Evolutionary conservation across 2,113 vertebrate genomes (phyloP).

Genomic region (Nothocercus julius): DNA sequence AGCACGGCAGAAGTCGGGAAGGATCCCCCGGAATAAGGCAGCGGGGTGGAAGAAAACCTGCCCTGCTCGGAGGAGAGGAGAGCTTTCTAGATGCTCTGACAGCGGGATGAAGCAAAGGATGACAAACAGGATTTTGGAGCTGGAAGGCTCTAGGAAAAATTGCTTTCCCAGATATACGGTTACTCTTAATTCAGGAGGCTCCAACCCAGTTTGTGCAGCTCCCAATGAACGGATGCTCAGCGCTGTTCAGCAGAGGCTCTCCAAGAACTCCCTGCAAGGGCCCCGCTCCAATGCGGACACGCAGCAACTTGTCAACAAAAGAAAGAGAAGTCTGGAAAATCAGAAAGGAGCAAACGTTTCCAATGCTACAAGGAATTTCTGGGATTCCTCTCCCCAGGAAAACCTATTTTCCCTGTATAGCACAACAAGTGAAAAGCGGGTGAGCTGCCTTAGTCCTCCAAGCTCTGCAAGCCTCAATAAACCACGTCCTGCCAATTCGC

Average conservation of each 20-base stretch:
- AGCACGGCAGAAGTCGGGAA: constrained; percentile 25
- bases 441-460: constrained; percentile 64
- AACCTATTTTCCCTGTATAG: neutral
- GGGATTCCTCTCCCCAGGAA: constrained; percentile 38
- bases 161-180: neutral
- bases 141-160: constrained; percentile 17
- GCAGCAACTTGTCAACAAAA: neutral
- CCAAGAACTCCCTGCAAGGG: neutral
- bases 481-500: rapidly evolving
- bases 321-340: neutral
- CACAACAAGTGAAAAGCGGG: constrained; percentile 9
- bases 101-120: constrained; percentile 6
- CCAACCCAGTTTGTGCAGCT: neutral
- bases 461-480: neutral
- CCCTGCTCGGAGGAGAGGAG: neutral
- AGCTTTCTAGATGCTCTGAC: neutral
- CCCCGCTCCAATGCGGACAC: neutral
- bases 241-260: neutral
- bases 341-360: neutral
- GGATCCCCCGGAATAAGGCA: constrained; percentile 20
- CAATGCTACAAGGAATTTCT: neutral
- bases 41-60: neutral
- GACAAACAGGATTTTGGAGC: neutral
- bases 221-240: neutral
- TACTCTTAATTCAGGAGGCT: constrained; percentile 5